These are phyloP conservation scores for Embiotoca jacksoni DNA, from an alignment of 2,113 vertebrate species.

Conservation along the genomic window DNA sequence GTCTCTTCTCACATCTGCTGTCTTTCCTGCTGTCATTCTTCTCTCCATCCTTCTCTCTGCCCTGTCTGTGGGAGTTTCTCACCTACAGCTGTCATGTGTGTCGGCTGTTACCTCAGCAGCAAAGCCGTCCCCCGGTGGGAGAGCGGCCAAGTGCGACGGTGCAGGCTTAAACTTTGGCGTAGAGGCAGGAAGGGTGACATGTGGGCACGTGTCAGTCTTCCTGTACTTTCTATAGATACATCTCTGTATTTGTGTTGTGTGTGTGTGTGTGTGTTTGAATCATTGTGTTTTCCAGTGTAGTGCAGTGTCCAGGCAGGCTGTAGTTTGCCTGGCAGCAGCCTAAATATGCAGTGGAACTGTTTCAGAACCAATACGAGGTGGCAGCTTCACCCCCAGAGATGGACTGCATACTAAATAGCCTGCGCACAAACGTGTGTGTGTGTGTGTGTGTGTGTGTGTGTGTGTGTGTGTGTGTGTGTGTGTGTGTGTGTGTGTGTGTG, in stretches of 20 bases:
- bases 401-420: constrained; percentile 54
- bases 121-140: constrained; percentile 25
- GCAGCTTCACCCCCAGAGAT: constrained; percentile 19
- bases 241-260: background rate
- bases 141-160: constrained; percentile 31
- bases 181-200: background rate
- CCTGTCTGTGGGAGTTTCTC: constrained; percentile 44
- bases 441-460: background rate
- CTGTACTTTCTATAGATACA: constrained; percentile 3
- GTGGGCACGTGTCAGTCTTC: background rate
- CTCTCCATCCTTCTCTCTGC: constrained; percentile 17
- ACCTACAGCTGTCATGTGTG: constrained; percentile 49
- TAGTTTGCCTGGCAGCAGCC: constrained; percentile 44
- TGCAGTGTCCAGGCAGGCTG: constrained; percentile 4
- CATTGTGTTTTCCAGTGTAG: background rate
- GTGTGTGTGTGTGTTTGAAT: background rate
- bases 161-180: constrained; percentile 14
- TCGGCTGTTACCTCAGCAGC: constrained; percentile 39
- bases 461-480: background rate
- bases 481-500: background rate
- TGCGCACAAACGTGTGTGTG: background rate
- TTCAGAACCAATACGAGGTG: constrained; percentile 40
- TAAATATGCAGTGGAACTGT: constrained; percentile 19
- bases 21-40: constrained; percentile 1
- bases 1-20: constrained; percentile 6